Evolutionary conservation across 2,797 vertebrate species (phyloP), one percentile per base, ranked within the genome.

Genomic region (Tauraco hartlaubi): DNA sequence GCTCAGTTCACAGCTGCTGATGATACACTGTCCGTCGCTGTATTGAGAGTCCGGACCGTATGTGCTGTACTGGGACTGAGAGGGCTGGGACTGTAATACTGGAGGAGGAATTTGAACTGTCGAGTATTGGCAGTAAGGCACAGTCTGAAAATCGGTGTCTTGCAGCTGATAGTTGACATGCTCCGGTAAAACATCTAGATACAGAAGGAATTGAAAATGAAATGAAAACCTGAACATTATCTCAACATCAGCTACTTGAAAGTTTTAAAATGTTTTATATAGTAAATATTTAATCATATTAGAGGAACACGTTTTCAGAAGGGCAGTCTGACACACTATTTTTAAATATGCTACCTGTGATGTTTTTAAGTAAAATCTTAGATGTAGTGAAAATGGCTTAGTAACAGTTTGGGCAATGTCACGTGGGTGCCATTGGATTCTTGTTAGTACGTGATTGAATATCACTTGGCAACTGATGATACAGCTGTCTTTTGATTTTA

Each of bases 101-200:
- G 97, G 88, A 69, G 97, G 81, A 59, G 98, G 98, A 94, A 99
- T 99, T 54, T 98, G 98, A 81, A 98, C 91, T 25, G 98, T 96
- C 3, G 99, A 96, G 97, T 99, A 99, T 66, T 99, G 99, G 96
- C 98, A 98, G 95, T 98, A 99, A 54, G 98, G 97, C 33, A 98
- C 96, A 68, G 98, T 92, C 98, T 99, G 99, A 94, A 99, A 98
- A 96, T 99, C 99, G 2, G 97, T 63, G 44, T 99, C 98, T 94
- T 98, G 99, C 74, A 99, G 97, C 71, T 99, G 98, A 92, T 99
- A 99, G 97, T 98, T 98, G 93, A 99, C 97, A 55, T 99, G 99
- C 93, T 99, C 99, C 3, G 98, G 97, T 94, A 99, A 97, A 96
- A 99, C 98, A 95, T 99, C 99, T 99, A 97, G 19, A 62, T 41